These are phyloP conservation scores for Plusia festucae DNA, from an alignment of 2,888 invertebrate species.

Conservation along the genomic window DNA sequence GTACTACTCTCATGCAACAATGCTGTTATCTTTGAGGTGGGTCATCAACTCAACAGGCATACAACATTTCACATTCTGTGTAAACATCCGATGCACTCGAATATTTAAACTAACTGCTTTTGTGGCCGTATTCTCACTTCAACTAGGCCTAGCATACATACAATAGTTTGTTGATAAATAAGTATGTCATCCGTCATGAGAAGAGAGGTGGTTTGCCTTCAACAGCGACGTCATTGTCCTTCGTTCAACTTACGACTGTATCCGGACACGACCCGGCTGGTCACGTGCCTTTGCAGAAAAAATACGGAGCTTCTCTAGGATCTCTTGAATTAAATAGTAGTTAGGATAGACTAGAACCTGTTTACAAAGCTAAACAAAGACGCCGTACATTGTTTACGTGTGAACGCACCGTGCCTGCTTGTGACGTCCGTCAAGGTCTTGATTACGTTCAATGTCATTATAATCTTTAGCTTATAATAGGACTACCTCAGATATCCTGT, in stretches of 20 bases:
- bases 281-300: slow-evolving; percentile 63
- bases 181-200: slow-evolving; percentile 16
- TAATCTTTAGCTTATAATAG: slow-evolving; percentile 34
- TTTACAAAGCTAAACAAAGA: slow-evolving; percentile 64
- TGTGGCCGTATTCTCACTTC: neutral
- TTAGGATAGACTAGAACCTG: slow-evolving; percentile 67
- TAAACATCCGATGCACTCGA: neutral
- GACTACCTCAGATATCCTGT: slow-evolving; percentile 11
- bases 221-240: slow-evolving; percentile 62
- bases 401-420: slow-evolving; percentile 66
- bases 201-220: slow-evolving; percentile 52
- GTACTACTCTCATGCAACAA: neutral
- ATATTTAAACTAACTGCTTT: neutral
- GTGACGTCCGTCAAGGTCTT: slow-evolving; percentile 76
- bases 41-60: neutral
- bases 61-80: neutral
- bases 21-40: neutral
- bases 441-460: slow-evolving; percentile 69
- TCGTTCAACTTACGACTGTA: slow-evolving; percentile 37
- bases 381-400: slow-evolving; percentile 77
- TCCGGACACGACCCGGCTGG: slow-evolving; percentile 60
- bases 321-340: slow-evolving; percentile 66
- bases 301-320: slow-evolving; percentile 79
- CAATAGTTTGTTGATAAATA: slow-evolving; percentile 22
- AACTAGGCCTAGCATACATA: neutral